A percentile compares a stretch with the other conserved stretches of the same genome.
Conservation (phyloP, 2,888 invertebrate species). For the Mythimna vitellina region DNA sequence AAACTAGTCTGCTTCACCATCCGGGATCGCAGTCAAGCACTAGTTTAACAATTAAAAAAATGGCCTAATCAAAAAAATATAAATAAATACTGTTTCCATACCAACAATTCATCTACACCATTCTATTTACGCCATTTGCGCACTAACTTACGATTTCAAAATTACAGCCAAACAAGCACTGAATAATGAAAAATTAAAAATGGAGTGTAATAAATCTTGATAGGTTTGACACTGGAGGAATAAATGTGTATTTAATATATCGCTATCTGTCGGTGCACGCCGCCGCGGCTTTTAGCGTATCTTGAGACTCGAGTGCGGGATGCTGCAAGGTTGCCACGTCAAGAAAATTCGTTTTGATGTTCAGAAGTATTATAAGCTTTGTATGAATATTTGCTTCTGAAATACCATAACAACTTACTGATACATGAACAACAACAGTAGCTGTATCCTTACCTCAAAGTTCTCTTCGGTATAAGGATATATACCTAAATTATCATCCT, state of each 20-base stretch:
- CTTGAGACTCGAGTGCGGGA: conserved; percentile 62
- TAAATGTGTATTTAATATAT: conserved; percentile 67
- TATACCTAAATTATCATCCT: no score
- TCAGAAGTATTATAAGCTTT: neutral
- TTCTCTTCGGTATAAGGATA: neutral
- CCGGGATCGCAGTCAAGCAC: no score
- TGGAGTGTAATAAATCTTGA: conserved; percentile 63
- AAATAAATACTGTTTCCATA: neutral
- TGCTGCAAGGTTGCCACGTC: conserved; percentile 54
- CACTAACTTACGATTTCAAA: conserved; percentile 20
- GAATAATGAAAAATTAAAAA: conserved; percentile 61
- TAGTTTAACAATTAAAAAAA: no score
- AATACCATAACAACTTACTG: neutral
- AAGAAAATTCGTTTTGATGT: conserved; percentile 12
- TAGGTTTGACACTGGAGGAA: conserved; percentile 65
- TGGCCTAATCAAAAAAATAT: no score
- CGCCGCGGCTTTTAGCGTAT: conserved; percentile 71
- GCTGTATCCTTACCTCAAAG: neutral
- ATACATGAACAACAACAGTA: neutral
- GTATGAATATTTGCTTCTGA: neutral
- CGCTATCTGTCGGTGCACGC: conserved; percentile 61
- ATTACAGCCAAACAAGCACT: conserved; percentile 22
- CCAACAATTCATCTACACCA: neutral
- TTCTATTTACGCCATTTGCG: conserved; percentile 8
- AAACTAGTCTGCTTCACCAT: no score